Evolutionary conservation across 1,140 invertebrate species (phyloP).

Genomic region (Oscheius sp.): DNA sequence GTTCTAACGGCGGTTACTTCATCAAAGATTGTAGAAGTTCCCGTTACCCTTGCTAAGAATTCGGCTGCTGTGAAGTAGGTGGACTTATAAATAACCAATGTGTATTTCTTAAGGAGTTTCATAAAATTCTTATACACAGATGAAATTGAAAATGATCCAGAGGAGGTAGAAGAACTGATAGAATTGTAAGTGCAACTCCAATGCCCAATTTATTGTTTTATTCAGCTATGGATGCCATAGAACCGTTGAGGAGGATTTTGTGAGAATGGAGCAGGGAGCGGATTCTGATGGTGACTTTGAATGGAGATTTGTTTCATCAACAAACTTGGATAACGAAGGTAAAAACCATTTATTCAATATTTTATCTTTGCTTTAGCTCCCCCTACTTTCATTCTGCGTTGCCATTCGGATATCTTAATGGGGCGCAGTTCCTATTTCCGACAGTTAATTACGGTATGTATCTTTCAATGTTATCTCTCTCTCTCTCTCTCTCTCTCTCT

Average conservation of each 20-base stretch:
- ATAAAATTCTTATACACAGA: conserved; percentile 10
- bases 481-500: conserved; percentile 10
- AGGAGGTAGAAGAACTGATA: background rate
- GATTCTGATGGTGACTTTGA: background rate
- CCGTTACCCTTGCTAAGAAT: too few species aligned
- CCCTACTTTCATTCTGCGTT: too few species aligned
- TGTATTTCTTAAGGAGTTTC: background rate
- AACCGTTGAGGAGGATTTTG: background rate
- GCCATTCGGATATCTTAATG: conserved; percentile 15
- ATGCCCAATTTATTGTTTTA: background rate
- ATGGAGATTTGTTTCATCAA: background rate
- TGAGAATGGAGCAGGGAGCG: background rate
- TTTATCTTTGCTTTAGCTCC: too few species aligned
- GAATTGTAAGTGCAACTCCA: background rate
- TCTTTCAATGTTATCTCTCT: too few species aligned
- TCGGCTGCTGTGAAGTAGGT: background rate
- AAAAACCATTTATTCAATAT: too few species aligned
- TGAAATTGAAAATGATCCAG: background rate
- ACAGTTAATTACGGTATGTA: background rate
- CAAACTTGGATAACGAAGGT: background rate
- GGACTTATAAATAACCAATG: background rate
- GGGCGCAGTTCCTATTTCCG: conserved; percentile 6
- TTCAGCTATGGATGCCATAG: background rate
- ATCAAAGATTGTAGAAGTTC: background rate
- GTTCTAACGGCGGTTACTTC: background rate